Percentiles rank a stretch among this genome's conserved stretches.
Evolutionary conservation across 2,888 invertebrate species (phyloP).

Genomic region (Caenorhabditis japonica): DNA sequence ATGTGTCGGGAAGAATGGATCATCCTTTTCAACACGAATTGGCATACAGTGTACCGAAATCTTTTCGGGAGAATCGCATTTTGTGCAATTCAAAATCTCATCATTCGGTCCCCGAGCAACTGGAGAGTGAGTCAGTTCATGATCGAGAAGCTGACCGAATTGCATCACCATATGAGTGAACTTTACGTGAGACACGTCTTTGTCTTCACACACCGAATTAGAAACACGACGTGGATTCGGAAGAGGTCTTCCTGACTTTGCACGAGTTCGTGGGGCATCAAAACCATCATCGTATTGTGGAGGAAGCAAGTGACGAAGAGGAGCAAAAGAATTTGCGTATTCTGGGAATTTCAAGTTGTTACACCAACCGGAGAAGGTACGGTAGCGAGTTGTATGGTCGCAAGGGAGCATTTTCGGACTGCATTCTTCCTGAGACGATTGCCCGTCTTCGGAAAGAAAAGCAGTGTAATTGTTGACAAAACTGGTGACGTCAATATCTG

Average conservation of each 20-base stretch:
- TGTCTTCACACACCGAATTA: constrained; percentile 75
- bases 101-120: constrained; percentile 75
- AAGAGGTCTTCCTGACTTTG: constrained; percentile 66
- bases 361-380: constrained; percentile 90
- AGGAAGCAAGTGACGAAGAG: constrained; percentile 71
- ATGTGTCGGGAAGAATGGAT: constrained; percentile 87
- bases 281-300: constrained; percentile 87
- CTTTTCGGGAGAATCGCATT: constrained; percentile 89
- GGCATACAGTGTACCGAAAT: constrained; percentile 96
- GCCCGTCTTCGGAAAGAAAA: constrained; percentile 72
- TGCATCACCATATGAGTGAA: constrained; percentile 84
- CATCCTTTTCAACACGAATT: constrained; percentile 89
- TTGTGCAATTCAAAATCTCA: constrained; percentile 75
- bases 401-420: constrained; percentile 76
- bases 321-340: constrained; percentile 75
- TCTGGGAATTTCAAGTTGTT: constrained; percentile 82
- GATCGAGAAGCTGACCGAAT: constrained; percentile 92
- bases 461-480: constrained; percentile 76
- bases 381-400: constrained; percentile 80
- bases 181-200: constrained; percentile 70
- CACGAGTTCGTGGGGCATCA: constrained; percentile 67
- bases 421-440: constrained; percentile 64
- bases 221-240: constrained; percentile 75
- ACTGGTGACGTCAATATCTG: constrained; percentile 66
- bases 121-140: constrained; percentile 80